Conservation (phyloP, 2,797 vertebrate genomes). For the Helarctos malayanus region DNA sequence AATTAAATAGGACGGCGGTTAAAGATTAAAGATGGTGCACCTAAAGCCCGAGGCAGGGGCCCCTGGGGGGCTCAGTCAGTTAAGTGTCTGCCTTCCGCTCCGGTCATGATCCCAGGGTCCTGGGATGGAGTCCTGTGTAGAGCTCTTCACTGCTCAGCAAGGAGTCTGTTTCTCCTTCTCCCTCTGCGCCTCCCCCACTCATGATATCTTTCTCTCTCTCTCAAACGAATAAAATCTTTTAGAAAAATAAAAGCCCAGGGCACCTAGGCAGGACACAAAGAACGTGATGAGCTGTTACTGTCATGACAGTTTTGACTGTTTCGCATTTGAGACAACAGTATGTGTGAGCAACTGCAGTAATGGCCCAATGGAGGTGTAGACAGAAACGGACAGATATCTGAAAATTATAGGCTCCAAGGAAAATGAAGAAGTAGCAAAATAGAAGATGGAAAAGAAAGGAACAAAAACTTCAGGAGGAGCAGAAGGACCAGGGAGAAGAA, state of each 20-base stretch:
- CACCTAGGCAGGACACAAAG: neutral
- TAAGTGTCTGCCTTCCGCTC: neutral
- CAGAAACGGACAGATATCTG: neutral
- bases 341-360: neutral
- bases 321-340: neutral
- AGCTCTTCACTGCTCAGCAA: too few species aligned
- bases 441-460: neutral
- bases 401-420: neutral
- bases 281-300: neutral
- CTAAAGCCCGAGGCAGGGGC: neutral
- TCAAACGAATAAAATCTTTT: too few species aligned
- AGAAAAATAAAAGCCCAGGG: too few species aligned
- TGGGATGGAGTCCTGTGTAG: too few species aligned
- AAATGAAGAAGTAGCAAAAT: neutral
- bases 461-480: neutral
- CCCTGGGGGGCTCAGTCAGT: neutral
- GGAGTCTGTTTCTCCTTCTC: too few species aligned
- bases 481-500: neutral
- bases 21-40: neutral
- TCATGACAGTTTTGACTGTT: neutral
- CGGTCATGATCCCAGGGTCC: too few species aligned
- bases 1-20: neutral
- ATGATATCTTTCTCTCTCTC: too few species aligned
- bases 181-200: too few species aligned
- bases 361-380: neutral